phyloP scores from a whole-genome alignment of 2,797 vertebrate genomes.

The Protosalanx chinensis region DNA sequence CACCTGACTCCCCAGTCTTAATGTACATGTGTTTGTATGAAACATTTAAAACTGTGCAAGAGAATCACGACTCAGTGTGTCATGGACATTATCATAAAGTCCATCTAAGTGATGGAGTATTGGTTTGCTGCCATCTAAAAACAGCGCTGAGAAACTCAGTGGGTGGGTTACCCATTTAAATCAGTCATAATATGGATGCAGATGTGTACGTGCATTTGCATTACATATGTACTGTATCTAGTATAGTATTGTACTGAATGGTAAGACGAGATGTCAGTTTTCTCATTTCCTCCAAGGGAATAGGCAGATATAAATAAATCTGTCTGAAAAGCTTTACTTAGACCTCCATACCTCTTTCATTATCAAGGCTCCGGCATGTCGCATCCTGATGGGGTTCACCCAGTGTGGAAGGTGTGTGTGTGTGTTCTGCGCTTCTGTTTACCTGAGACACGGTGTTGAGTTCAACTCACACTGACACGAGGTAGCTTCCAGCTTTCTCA shows the following conservation, averaged over 20 bases:
- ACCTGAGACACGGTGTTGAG: neutral
- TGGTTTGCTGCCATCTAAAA: too few species aligned
- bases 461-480: constrained; percentile 8
- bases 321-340: neutral
- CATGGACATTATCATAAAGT: too few species aligned
- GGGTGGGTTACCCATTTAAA: too few species aligned
- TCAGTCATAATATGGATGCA: neutral
- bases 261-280: neutral
- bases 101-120: too few species aligned
- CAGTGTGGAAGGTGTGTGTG: constrained; percentile 3
- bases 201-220: constrained; percentile 1
- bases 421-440: constrained; percentile 2
- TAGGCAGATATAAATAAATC: neutral
- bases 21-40: too few species aligned
- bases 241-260: neutral
- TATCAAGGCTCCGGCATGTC: neutral
- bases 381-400: neutral
- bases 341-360: neutral
- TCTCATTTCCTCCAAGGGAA: neutral
- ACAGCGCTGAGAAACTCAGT: too few species aligned
- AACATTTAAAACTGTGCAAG: too few species aligned
- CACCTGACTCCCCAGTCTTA: too few species aligned
- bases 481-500: constrained; percentile 1
- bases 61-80: too few species aligned
- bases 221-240: neutral